Percentiles rank a stretch among this genome's conserved stretches.
phyloP scores from a whole-genome alignment of 2,113 vertebrate species.

The Brachirus orientalis region DNA sequence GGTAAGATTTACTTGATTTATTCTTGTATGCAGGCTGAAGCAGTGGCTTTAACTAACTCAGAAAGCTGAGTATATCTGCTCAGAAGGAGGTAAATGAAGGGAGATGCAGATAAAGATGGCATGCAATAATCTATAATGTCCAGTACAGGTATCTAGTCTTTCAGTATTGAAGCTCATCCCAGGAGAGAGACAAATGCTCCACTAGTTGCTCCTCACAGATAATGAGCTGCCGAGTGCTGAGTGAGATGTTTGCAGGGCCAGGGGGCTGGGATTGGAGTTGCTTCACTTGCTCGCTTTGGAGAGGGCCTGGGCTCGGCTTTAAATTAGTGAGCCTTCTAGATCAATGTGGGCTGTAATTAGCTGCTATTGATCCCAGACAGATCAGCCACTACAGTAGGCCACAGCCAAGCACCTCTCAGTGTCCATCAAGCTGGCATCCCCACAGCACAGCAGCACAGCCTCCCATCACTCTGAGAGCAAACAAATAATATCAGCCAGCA shows the following conservation, averaged over 20 bases:
- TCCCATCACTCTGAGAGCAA: conserved; percentile 67
- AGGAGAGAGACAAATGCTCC: conserved; percentile 53
- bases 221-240: conserved; percentile 75
- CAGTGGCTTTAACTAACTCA: neutral
- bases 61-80: neutral
- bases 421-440: conserved; percentile 70
- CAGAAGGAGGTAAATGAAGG: conserved; percentile 3
- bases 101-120: conserved; percentile 21
- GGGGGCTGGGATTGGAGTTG: conserved; percentile 69
- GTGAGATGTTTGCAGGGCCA: conserved; percentile 76
- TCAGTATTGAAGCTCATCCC: conserved; percentile 37
- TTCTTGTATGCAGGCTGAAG: no score
- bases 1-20: neutral
- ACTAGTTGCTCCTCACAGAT: conserved; percentile 72
- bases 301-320: conserved; percentile 65
- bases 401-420: conserved; percentile 74
- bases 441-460: conserved; percentile 50
- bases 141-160: conserved; percentile 30
- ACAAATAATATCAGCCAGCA: conserved; percentile 70
- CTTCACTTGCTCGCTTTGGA: conserved; percentile 61
- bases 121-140: conserved; percentile 47
- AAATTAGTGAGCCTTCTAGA: conserved; percentile 79
- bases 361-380: conserved; percentile 80
- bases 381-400: conserved; percentile 79
- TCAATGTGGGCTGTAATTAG: conserved; percentile 84